Percentiles rank a stretch among this genome's conserved stretches.
Conservation (phyloP, 2,113 vertebrate species). For the Eonycteris spelaea region DNA sequence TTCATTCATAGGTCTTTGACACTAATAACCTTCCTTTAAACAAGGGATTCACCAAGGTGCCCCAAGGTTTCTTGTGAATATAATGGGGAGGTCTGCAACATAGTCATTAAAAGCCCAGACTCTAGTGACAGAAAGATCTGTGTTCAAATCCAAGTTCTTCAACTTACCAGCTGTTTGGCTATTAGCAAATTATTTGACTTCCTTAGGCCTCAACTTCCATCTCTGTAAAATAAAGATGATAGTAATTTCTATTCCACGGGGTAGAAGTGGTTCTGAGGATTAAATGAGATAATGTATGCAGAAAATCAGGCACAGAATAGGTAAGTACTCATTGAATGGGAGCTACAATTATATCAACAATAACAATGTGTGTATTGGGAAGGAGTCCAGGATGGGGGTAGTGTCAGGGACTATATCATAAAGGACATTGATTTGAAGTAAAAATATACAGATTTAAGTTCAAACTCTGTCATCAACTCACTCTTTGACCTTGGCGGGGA, state of each 20-base stretch:
- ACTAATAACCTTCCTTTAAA: not conserved
- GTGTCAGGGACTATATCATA: not conserved
- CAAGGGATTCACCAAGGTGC: not conserved
- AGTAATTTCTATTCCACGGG: not conserved
- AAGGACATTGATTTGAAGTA: not conserved
- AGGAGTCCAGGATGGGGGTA: not conserved
- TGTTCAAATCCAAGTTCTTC: slow-evolving; percentile 13
- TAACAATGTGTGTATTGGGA: not conserved
- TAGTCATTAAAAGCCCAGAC: not conserved
- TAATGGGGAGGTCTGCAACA: not conserved
- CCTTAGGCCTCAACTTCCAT: not conserved
- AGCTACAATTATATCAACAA: not conserved
- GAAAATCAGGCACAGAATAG: not conserved
- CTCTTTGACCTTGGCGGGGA: not conserved
- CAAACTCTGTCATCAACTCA: not conserved
- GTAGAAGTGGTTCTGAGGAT: not conserved
- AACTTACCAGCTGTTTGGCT: not conserved
- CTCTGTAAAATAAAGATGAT: not conserved
- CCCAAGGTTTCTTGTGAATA: not conserved
- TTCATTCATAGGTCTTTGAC: not conserved
- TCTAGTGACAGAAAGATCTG: not conserved
- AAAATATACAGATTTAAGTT: not conserved
- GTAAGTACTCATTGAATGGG: not conserved
- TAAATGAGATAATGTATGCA: not conserved
- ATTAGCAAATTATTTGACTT: not conserved